A percentile compares a stretch with the other conserved stretches of the same genome.
phyloP scores from a whole-genome alignment of 2,888 invertebrate species.

The Diogma glabrata region DNA sequence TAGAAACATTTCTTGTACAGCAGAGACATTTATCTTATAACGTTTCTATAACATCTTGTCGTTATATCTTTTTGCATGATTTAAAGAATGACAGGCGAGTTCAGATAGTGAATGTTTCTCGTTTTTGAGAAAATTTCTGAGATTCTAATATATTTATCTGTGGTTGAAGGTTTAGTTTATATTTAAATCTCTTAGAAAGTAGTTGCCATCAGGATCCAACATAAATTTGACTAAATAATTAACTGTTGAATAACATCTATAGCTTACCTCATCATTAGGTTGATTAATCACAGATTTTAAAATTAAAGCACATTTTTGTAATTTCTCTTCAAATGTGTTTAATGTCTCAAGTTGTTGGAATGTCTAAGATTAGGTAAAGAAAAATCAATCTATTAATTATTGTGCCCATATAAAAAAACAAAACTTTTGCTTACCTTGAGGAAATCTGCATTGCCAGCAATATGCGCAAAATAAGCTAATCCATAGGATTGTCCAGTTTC shows the following conservation, averaged over 20 bases:
- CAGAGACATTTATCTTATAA: no score
- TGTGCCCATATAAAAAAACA: background rate
- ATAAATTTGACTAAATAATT: no score
- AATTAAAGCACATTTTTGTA: slow-evolving; percentile 38
- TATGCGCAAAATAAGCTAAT: slow-evolving; percentile 70
- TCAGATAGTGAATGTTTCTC: no score
- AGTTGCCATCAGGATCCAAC: background rate
- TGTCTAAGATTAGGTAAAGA: slow-evolving; percentile 30
- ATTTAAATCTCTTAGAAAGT: no score
- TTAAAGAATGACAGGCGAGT: no score
- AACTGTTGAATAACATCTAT: background rate
- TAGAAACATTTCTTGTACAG: no score
- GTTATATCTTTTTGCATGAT: no score
- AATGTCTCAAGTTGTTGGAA: slow-evolving; percentile 26
- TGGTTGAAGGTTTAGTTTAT: no score
- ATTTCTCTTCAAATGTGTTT: slow-evolving; percentile 35
- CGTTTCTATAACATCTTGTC: no score
- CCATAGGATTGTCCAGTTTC: slow-evolving; percentile 57
- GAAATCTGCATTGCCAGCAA: slow-evolving; percentile 66
- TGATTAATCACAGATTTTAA: slow-evolving; percentile 32
- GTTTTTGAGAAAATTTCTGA: no score
- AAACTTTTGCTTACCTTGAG: slow-evolving; percentile 52
- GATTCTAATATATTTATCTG: no score
- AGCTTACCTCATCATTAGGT: slow-evolving; percentile 24
- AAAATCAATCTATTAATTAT: no score